These are phyloP conservation scores for Leptobrachium leishanense DNA, from an alignment of 2,113 vertebrate species.

Conservation along the genomic window DNA sequence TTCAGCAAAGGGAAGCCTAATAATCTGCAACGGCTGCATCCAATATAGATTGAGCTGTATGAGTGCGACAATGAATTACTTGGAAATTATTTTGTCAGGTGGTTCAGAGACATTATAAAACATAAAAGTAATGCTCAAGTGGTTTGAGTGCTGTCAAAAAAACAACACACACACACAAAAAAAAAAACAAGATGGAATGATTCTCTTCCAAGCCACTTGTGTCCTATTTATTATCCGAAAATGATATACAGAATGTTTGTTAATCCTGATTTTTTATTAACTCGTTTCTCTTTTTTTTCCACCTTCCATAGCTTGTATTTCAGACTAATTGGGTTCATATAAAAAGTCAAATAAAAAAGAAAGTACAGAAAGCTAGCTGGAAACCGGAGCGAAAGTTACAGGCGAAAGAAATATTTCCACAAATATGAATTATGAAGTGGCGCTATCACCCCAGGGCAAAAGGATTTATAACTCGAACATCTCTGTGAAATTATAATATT, in stretches of 20 bases:
- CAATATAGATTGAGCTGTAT: slow-evolving; percentile 47
- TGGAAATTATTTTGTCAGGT: slow-evolving; percentile 50
- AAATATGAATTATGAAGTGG: slow-evolving; percentile 40
- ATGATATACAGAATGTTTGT: slow-evolving; percentile 48
- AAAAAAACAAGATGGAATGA: slow-evolving; percentile 43
- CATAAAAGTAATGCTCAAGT: slow-evolving; percentile 50
- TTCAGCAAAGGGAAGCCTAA: slow-evolving; percentile 52
- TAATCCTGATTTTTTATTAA: slow-evolving; percentile 49
- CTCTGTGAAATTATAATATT: slow-evolving; percentile 43
- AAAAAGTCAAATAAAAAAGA: slow-evolving; percentile 50
- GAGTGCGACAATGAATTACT: slow-evolving; percentile 45
- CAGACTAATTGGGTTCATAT: slow-evolving; percentile 49
- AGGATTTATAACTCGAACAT: slow-evolving; percentile 40
- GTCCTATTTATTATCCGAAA: slow-evolving; percentile 44
- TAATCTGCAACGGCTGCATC: slow-evolving; percentile 51
- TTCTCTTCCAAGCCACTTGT: slow-evolving; percentile 43
- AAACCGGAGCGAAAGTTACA: slow-evolving; percentile 26
- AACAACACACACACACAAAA: neutral
- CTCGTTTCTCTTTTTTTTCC: slow-evolving; percentile 44
- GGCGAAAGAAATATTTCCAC: slow-evolving; percentile 34
- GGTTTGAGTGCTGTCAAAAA: slow-evolving; percentile 46
- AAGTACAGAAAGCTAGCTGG: slow-evolving; percentile 23
- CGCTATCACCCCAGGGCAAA: slow-evolving; percentile 36
- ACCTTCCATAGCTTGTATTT: slow-evolving; percentile 36
- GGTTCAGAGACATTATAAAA: slow-evolving; percentile 50